Evolutionary conservation across 2,888 invertebrate genomes (phyloP).

Genomic region (Rambutsinella grinnellia): DNA sequence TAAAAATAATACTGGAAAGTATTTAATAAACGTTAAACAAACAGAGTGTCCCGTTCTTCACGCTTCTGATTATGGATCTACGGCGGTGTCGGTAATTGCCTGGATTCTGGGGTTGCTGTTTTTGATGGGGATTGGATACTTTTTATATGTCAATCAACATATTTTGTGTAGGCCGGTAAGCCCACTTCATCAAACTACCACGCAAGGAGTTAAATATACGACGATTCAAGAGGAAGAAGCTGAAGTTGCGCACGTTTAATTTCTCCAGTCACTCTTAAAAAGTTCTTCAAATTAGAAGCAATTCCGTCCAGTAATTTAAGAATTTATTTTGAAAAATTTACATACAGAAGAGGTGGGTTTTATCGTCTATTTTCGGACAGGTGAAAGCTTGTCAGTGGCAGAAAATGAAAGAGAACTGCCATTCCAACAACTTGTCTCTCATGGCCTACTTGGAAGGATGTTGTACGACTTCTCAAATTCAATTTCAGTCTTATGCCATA

Average conservation of each 20-base stretch:
- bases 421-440: too few relatives aligned
- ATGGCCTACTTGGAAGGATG: too few relatives aligned
- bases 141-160: constrained; percentile 76
- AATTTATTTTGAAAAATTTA: too few relatives aligned
- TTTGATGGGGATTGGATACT: constrained; percentile 73
- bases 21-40: constrained; percentile 62
- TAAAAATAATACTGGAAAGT: constrained; percentile 66
- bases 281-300: too few relatives aligned
- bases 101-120: constrained; percentile 74
- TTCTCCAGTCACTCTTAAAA: neutral
- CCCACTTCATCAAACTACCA: constrained; percentile 77
- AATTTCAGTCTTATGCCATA: too few relatives aligned
- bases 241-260: constrained; percentile 68
- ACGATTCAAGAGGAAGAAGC: constrained; percentile 77
- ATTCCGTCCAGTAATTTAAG: too few relatives aligned
- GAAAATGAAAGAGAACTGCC: too few relatives aligned
- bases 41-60: constrained; percentile 65
- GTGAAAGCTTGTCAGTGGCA: too few relatives aligned
- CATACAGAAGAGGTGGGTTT: too few relatives aligned
- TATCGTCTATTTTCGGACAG: too few relatives aligned
- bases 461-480: too few relatives aligned
- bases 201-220: constrained; percentile 81
- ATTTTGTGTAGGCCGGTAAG: constrained; percentile 73
- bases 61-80: constrained; percentile 67
- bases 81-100: constrained; percentile 71